Conservation (phyloP, 2,888 invertebrate species). For the Patella depressa region DNA sequence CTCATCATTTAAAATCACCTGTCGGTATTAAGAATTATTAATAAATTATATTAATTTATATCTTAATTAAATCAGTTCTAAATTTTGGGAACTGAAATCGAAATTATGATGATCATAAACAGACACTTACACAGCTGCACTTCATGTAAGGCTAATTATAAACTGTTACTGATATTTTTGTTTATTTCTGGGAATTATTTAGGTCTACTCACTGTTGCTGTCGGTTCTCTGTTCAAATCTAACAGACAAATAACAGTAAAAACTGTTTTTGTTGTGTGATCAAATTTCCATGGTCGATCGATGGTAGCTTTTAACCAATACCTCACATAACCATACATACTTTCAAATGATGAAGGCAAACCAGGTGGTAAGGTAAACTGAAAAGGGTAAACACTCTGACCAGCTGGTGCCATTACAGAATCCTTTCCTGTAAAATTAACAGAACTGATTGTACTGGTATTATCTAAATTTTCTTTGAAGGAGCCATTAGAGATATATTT, state of each 20-base stretch:
- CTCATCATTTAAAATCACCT: background rate
- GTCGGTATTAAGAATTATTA: too few species aligned
- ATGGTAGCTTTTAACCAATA: constrained; percentile 86
- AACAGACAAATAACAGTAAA: constrained; percentile 86
- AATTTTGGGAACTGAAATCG: too few species aligned
- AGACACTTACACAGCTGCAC: too few species aligned
- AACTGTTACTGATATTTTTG: constrained; percentile 8
- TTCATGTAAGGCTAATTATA: background rate
- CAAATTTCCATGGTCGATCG: constrained; percentile 87
- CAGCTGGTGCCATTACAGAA: constrained; percentile 75
- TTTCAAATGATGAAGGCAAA: constrained; percentile 65
- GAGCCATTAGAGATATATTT: too few species aligned
- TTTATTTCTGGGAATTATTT: background rate
- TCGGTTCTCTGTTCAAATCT: constrained; percentile 79
- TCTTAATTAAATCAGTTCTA: too few species aligned
- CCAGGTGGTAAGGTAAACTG: constrained; percentile 79
- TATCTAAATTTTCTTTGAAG: background rate
- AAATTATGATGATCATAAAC: too few species aligned
- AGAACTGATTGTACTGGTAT: background rate
- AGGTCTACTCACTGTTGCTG: constrained; percentile 40
- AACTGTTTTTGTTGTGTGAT: constrained; percentile 85
- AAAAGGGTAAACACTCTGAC: constrained; percentile 84
- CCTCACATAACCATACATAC: constrained; percentile 78
- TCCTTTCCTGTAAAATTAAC: constrained; percentile 26
- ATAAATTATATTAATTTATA: background rate